A percentile compares a stretch with the other conserved stretches of the same genome.
Conservation (phyloP, 2,113 vertebrate species). For the Petrocephalus zakoni region DNA sequence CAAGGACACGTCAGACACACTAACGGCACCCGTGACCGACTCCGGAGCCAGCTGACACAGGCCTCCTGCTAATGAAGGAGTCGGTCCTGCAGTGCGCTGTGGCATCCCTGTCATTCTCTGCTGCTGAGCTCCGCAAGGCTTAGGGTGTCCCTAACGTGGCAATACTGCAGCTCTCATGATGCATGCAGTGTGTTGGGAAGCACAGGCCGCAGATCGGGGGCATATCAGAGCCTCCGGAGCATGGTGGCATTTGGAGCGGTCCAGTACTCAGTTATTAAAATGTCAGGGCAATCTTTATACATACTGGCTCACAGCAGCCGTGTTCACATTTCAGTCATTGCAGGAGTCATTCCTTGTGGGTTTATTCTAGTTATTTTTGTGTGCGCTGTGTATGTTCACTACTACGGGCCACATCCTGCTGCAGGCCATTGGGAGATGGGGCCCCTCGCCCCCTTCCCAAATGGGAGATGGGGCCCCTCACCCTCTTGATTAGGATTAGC, state of each 20-base stretch:
- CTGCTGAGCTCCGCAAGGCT: neutral
- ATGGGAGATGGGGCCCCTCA: neutral
- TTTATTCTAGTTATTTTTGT: neutral
- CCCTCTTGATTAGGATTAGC: no score
- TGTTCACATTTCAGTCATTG: constrained; percentile 5
- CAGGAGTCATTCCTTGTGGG: neutral
- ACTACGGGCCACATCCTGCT: no score
- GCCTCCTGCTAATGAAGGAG: constrained; percentile 26
- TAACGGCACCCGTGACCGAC: neutral
- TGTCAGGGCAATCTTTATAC: neutral
- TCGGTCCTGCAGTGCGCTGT: neutral
- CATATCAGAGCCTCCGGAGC: neutral
- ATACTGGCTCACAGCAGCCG: neutral
- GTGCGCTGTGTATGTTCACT: neutral
- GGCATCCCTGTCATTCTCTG: neutral
- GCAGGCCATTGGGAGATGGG: neutral
- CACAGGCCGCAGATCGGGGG: neutral
- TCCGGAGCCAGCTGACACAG: constrained; percentile 46
- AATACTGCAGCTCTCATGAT: neutral
- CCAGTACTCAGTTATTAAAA: neutral
- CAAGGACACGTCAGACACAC: constrained; percentile 21
- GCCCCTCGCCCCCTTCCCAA: neutral
- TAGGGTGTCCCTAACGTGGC: neutral
- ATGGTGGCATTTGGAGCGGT: neutral
- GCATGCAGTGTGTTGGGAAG: neutral